These are phyloP conservation scores for Pyrochroa serraticornis DNA, from an alignment of 2,888 invertebrate species.

Conservation along the genomic window DNA sequence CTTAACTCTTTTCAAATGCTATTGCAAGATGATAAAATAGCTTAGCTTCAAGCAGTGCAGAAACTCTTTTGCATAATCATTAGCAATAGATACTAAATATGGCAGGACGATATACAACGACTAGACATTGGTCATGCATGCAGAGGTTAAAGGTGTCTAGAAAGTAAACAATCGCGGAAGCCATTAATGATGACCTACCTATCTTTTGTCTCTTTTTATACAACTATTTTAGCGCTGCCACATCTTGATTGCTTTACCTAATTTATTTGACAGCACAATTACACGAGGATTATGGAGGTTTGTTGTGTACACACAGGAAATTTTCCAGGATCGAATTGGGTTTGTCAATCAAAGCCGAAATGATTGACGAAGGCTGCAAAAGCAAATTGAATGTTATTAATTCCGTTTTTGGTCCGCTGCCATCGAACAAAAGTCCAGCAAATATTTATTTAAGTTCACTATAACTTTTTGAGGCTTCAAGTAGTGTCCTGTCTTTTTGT, in stretches of 20 bases:
- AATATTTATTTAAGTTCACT: too few relatives aligned
- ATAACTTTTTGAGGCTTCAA: too few relatives aligned
- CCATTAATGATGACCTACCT: conserved; percentile 26
- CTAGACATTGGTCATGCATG: conserved; percentile 15
- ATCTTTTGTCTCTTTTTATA: conserved; percentile 1
- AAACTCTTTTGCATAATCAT: conserved; percentile 3
- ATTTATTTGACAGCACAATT: conserved; percentile 4
- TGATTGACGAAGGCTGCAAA: too few relatives aligned
- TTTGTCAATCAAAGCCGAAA: too few relatives aligned
- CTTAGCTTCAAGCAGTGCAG: too few relatives aligned
- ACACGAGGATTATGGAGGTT: not conserved
- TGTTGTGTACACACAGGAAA: too few relatives aligned
- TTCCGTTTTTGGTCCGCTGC: not conserved
- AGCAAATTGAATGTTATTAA: too few relatives aligned
- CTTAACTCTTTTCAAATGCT: too few relatives aligned
- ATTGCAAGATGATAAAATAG: too few relatives aligned
- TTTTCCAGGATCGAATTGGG: too few relatives aligned
- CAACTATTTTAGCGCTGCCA: conserved; percentile 10
- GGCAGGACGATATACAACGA: conserved; percentile 10
- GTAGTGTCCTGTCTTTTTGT: too few relatives aligned
- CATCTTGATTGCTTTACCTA: not conserved
- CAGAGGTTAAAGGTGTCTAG: conserved; percentile 33
- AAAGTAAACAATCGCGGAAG: conserved; percentile 33
- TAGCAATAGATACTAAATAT: conserved; percentile 2
- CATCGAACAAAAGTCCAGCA: too few relatives aligned